Base-by-base conservation (phyloP, 2,113 vertebrate genomes). In the Meriones unguiculatus region DNA sequence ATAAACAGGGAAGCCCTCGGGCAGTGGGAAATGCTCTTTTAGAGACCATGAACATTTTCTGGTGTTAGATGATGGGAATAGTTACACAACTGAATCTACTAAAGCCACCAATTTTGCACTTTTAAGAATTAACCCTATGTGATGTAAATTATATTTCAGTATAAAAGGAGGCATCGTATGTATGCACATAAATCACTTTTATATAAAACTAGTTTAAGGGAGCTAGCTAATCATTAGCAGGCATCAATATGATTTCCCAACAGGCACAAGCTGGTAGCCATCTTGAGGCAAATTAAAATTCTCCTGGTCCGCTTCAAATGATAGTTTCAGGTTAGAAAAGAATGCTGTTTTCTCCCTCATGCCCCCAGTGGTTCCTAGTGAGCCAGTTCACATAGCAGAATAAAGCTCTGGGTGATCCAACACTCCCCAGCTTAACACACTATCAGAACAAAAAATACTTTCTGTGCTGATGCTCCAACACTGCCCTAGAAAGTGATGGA, bases 391-490 rank as follows among this genome's bases (percentile, higher is more conserved):
- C 88, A 89, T 0, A 85, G 65, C 78, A 67, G 35, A 28, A 38
- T 62, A 85, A 96, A 80, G 50, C n/a, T 52, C n/a, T 5, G 87
- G 52, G 38, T 82, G 18, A 72, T 82, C 90, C 54, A 89, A 57
- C 11, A 77, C 77, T 81, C 38, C 81, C 50, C 13, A 5, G 89
- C 86, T 90, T 65, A 17, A 24, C 14, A 82, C 35, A 75, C 90
- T 86, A 89, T 62, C 67, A 9, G 81, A 38, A 77, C 77, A 65
- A 17, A 46, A 92, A 90, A 78, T 12, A 1, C 73, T 87, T 84
- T 92, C 72, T 90, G 72, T 90, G 77, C 90, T 92, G 77, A 94
- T n/a, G 73, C 75, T 81, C 72, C 52, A 97, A 92, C 25, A 28
- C 62, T 90, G 46, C 46, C 64, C 77, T 89, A 35, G 90, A 52